Evolutionary conservation across 1,140 invertebrate species (phyloP).

Genomic region (Eulimnadia texana): DNA sequence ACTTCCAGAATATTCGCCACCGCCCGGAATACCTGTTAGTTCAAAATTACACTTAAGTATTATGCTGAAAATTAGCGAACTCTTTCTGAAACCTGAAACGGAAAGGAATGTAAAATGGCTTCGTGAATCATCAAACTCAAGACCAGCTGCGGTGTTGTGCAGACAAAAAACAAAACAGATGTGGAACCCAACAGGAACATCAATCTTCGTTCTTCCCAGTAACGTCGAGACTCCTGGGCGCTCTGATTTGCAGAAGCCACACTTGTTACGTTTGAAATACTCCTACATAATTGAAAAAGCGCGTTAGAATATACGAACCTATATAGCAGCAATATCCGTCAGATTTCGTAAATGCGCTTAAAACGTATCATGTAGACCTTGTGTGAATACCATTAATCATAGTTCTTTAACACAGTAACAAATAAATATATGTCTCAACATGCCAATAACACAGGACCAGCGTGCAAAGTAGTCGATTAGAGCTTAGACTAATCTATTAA

Average conservation of each 20-base stretch:
- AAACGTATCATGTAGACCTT: too few species aligned
- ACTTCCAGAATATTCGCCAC: slow-evolving; percentile 55
- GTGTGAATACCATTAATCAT: too few species aligned
- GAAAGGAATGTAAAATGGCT: slow-evolving; percentile 40
- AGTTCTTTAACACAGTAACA: too few species aligned
- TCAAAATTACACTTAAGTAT: too few species aligned
- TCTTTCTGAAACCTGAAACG: slow-evolving; percentile 49
- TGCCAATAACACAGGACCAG: neutral
- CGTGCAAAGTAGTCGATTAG: neutral
- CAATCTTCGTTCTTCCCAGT: slow-evolving; percentile 52
- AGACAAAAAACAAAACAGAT: slow-evolving; percentile 55
- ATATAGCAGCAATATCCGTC: too few species aligned
- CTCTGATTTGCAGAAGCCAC: slow-evolving; percentile 33
- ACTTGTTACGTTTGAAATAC: neutral
- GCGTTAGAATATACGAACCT: neutral
- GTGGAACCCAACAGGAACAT: slow-evolving; percentile 53
- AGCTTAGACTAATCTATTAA: neutral
- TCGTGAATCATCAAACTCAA: slow-evolving; percentile 50
- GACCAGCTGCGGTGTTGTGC: slow-evolving; percentile 61
- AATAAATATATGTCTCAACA: too few species aligned
- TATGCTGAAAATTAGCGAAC: too few species aligned
- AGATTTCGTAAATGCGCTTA: too few species aligned
- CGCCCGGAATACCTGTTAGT: slow-evolving; percentile 56
- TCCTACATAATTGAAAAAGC: neutral
- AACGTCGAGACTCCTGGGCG: slow-evolving; percentile 44